Evolutionary conservation across 2,113 vertebrate species (phyloP).

Genomic region (Ellobius talpinus): DNA sequence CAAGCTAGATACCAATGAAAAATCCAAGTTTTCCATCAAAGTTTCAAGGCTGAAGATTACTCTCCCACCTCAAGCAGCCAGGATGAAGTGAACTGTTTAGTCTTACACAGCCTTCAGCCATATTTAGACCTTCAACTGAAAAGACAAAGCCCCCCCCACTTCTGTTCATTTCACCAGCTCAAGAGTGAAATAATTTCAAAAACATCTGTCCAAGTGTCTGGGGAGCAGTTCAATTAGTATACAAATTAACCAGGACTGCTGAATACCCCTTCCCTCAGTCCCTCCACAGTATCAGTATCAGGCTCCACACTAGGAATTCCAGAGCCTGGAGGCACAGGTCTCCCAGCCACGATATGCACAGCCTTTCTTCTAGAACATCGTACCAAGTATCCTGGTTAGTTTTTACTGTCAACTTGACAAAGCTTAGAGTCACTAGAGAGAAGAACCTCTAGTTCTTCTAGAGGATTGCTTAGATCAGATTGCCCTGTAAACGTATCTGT

Average conservation of each 20-base stretch:
- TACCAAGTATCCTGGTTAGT: neutral
- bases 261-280: neutral
- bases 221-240: neutral
- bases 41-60: neutral
- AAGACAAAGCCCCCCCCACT: neutral
- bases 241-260: neutral
- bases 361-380: neutral
- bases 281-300: neutral
- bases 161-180: neutral
- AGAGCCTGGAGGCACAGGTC: neutral
- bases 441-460: neutral
- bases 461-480: neutral
- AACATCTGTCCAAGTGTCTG: neutral
- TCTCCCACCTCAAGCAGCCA: neutral
- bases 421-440: neutral
- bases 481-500: neutral
- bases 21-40: neutral
- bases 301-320: neutral
- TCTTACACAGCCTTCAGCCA: neutral
- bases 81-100: neutral
- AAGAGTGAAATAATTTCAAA: neutral
- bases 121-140: neutral
- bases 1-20: neutral
- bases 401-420: neutral
- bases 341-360: neutral